Percentiles rank a stretch among this genome's conserved stretches.
These are phyloP conservation scores for Hyperoplus immaculatus DNA, from an alignment of 2,797 vertebrate species.

Conservation along the genomic window DNA sequence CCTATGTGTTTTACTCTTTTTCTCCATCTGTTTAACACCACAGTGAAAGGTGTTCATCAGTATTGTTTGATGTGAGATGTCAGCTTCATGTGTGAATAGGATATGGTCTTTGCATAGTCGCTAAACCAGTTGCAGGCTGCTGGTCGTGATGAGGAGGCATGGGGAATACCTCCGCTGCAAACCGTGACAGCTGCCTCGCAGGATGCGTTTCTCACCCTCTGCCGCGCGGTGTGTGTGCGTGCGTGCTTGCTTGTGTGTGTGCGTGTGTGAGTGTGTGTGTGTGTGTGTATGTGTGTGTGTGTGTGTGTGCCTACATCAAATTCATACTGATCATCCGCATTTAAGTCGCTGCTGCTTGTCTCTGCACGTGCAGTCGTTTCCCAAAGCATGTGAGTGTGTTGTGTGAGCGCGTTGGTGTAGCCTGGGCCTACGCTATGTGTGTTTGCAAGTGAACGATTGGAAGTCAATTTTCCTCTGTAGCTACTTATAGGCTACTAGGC, in stretches of 20 bases:
- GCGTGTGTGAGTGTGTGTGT: background rate
- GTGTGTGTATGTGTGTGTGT: too few relatives aligned
- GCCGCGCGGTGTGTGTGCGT: background rate
- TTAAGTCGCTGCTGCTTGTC: too few relatives aligned
- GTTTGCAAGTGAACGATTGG: constrained; percentile 17
- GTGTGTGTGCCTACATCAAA: too few relatives aligned
- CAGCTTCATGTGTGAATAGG: background rate
- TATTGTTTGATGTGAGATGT: background rate
- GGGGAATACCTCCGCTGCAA: constrained; percentile 70
- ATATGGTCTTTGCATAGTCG: background rate
- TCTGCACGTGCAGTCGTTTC: too few relatives aligned
- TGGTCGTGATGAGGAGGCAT: constrained; percentile 34
- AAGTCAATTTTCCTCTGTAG: constrained; percentile 3
- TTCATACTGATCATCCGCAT: too few relatives aligned
- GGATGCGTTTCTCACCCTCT: constrained; percentile 33
- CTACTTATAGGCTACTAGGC: background rate
- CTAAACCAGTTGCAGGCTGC: background rate
- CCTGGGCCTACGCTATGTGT: background rate
- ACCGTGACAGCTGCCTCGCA: constrained; percentile 55
- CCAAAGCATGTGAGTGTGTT: too few relatives aligned
- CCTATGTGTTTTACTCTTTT: background rate
- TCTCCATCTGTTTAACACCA: background rate
- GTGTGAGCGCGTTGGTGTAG: too few relatives aligned
- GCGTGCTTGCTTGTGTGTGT: background rate
- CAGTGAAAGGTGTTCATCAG: background rate